phyloP scores from a whole-genome alignment of 2,113 vertebrate species.

The Equus quagga region DNA sequence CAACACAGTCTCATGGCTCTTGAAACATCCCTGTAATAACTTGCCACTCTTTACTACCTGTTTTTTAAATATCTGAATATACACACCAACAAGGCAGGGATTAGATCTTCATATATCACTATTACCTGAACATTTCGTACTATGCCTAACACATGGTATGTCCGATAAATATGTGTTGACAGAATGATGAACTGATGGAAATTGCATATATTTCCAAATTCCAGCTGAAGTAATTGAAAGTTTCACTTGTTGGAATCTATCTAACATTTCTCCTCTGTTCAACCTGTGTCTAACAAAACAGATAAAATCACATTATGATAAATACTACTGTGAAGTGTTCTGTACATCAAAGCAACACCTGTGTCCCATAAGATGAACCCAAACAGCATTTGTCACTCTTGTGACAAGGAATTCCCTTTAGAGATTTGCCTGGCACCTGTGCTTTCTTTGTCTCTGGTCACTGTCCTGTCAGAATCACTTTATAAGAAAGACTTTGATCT shows the following conservation, averaged over 20 bases:
- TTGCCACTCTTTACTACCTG: background rate
- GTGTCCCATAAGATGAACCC: slow-evolving; percentile 3
- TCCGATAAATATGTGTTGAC: background rate
- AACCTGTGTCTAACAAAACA: slow-evolving; percentile 18
- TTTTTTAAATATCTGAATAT: background rate
- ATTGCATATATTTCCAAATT: background rate
- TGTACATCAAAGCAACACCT: slow-evolving; percentile 33
- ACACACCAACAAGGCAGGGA: background rate
- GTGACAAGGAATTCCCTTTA: slow-evolving; percentile 26
- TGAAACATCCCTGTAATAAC: background rate
- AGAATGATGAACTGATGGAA: background rate
- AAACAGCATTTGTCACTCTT: slow-evolving; percentile 2
- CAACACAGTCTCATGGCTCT: background rate
- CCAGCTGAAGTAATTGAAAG: slow-evolving; percentile 10
- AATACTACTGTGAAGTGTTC: background rate
- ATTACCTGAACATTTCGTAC: background rate
- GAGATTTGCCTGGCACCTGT: background rate
- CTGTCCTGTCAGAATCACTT: slow-evolving; percentile 57
- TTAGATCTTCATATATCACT: background rate
- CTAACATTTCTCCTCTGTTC: background rate
- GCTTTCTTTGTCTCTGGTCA: slow-evolving; percentile 49
- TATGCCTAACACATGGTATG: background rate
- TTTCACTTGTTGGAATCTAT: background rate
- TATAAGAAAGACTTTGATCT: slow-evolving; percentile 50
- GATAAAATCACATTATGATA: background rate